phyloP scores from a whole-genome alignment of 2,113 vertebrate genomes.

The Spea multiplicata region DNA sequence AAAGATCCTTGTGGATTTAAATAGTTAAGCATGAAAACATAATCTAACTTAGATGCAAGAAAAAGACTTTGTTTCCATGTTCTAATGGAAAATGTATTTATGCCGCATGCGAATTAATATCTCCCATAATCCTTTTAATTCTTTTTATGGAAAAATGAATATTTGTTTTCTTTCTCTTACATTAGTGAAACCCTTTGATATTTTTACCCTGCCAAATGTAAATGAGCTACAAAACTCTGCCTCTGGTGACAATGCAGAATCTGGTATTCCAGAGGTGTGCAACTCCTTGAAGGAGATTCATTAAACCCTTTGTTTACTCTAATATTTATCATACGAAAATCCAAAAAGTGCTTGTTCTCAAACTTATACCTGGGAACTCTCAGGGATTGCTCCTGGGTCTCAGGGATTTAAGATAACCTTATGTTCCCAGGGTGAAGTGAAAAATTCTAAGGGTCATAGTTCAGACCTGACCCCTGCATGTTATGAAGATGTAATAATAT shows the following conservation, averaged over 20 bases:
- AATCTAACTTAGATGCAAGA: conserved; percentile 33
- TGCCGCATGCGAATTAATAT: conserved; percentile 31
- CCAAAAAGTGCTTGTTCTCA: too few species aligned
- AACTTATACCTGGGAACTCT: too few species aligned
- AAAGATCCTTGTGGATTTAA: conserved; percentile 28
- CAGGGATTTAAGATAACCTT: too few species aligned
- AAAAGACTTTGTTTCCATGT: conserved; percentile 19
- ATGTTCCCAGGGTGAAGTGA: too few species aligned
- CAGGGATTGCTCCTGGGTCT: too few species aligned
- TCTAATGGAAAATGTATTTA: conserved; percentile 29
- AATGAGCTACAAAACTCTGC: neutral
- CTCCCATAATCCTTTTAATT: conserved; percentile 20
- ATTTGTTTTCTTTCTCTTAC: conserved; percentile 7
- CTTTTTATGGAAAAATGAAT: conserved; percentile 1
- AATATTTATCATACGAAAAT: too few species aligned
- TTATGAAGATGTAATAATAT: too few species aligned
- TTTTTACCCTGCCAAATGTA: neutral
- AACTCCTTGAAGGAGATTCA: neutral
- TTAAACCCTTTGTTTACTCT: too few species aligned
- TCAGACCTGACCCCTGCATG: too few species aligned
- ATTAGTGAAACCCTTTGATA: neutral
- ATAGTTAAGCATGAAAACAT: conserved; percentile 1
- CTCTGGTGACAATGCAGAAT: neutral
- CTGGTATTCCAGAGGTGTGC: neutral
- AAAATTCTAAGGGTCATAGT: too few species aligned